Base-by-base conservation (phyloP, 2,888 invertebrate species). In the Drosophila koepferae region DNA sequence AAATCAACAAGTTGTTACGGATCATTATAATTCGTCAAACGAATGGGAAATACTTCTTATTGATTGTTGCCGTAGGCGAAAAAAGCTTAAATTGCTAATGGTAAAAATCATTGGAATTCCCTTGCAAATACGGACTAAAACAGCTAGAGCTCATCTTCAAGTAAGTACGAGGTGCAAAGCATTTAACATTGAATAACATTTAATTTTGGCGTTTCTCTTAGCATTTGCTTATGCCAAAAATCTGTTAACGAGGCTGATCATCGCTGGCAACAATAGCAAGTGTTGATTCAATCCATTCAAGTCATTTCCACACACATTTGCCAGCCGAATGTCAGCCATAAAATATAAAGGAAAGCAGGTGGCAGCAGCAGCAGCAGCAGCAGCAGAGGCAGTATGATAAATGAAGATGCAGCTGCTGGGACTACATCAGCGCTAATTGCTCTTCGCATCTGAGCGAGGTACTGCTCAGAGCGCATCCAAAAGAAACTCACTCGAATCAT, bases 391-490 rank as follows among this genome's bases (percentile, higher is more conserved):
- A n/a, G 36, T 20, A 78, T 86, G 82, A 91, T 89, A 89, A 84
- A 90, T 90, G 90, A 81, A 87, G 84, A 78, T 78, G 78, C 90
- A 90, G 90, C 91, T 90, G 90, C 85, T 83, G 84, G 75, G 79
- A 78, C 86, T 80, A 88, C 86, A 90, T 88, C 88, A 89, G 82
- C 81, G 88, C 90, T 90, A 90, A 90, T 91, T 90, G 90, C 90
- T 81, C 77, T 56, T 66, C 62, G 72, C 75, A 74, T 46, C 67
- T 78, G 63, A 74, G 73, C 20, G 46, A 78, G 80, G 80, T 71
- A 67, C 63, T 23, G 49, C 31, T 61, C 56, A 18, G 43, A 54
- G 44, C 41, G 53, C 54, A 63, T 60, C 71, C 53, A 28, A 54
- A 23, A 71, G 58, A 76, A 66, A 76, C 66, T 63, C 55, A 48